phyloP scores from a whole-genome alignment of 2,113 vertebrate species.

The Pelusios castaneus region DNA sequence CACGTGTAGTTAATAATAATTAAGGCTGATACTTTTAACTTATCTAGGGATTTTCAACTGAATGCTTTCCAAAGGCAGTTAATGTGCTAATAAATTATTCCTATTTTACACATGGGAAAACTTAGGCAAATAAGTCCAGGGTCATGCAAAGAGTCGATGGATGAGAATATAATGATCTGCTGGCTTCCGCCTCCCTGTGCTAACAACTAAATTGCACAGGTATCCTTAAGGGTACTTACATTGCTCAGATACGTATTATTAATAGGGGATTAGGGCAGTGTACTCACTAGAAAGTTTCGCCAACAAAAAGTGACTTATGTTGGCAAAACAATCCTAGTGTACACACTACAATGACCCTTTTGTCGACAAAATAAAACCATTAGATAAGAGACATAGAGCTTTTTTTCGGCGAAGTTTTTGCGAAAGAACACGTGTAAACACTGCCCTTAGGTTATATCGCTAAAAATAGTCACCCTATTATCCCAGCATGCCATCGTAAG shows the following conservation, averaged over 20 bases:
- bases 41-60: not conserved
- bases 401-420: too few species aligned
- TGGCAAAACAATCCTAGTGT: too few species aligned
- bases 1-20: not conserved
- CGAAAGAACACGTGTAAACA: too few species aligned
- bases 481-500: too few species aligned
- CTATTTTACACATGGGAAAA: not conserved
- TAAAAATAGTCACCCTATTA: too few species aligned
- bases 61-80: not conserved
- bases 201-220: not conserved
- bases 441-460: too few species aligned
- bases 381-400: too few species aligned
- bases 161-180: not conserved
- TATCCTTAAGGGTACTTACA: not conserved
- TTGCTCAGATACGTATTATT: not conserved
- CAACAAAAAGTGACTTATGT: too few species aligned
- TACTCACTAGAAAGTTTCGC: too few species aligned
- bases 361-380: too few species aligned
- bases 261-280: too few species aligned
- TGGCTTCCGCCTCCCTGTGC: not conserved
- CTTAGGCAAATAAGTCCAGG: not conserved
- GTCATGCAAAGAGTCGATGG: not conserved
- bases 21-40: not conserved
- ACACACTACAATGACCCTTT: too few species aligned
- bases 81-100: not conserved